Evolutionary conservation across 2,888 invertebrate species (phyloP).

Genomic region (Polymixis lichenea): DNA sequence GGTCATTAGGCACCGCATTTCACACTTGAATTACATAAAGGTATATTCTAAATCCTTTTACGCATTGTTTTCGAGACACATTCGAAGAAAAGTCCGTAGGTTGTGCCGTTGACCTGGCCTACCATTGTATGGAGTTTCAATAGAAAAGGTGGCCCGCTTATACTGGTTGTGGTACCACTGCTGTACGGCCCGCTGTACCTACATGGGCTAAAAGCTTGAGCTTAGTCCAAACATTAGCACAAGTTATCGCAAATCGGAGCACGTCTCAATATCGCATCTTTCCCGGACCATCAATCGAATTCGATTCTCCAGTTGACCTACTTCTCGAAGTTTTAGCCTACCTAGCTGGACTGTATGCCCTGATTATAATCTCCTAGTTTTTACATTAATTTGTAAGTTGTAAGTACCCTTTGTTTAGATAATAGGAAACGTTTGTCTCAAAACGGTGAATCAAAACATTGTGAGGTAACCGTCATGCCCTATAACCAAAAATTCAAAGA

Average conservation of each 20-base stretch:
- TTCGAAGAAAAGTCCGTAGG: background rate
- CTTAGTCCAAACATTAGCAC: background rate
- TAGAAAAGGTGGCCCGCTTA: background rate
- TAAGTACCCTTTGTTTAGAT: background rate
- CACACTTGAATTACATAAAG: background rate
- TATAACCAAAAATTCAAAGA: too few species aligned
- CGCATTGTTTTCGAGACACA: background rate
- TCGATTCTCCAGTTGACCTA: background rate
- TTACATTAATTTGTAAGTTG: background rate
- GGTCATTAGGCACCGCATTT: background rate
- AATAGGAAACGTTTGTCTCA: background rate
- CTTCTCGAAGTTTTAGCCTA: background rate
- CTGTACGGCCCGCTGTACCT: background rate
- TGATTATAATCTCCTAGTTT: background rate
- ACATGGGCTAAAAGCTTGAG: background rate
- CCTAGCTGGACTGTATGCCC: background rate
- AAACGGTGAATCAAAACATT: too few species aligned
- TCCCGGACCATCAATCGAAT: background rate
- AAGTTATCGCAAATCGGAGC: background rate
- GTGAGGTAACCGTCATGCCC: too few species aligned
- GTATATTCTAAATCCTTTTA: background rate
- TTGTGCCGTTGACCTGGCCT: background rate
- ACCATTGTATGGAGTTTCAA: background rate
- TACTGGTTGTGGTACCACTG: background rate
- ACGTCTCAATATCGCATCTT: background rate